Conservation (phyloP, 2,113 vertebrate genomes). For the Gasterosteus nipponicus region DNA sequence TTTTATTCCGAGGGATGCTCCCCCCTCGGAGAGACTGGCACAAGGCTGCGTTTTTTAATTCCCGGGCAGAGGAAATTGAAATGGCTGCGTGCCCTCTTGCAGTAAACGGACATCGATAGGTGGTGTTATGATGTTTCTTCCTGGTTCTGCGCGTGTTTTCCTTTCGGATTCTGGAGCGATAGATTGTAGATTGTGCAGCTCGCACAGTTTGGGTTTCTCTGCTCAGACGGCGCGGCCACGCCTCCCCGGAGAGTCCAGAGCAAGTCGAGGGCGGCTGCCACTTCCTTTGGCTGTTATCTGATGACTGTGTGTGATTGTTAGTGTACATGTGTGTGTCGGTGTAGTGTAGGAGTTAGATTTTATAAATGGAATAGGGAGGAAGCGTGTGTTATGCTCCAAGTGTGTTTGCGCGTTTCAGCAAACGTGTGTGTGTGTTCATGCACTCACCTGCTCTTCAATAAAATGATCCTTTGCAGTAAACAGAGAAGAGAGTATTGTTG, state of each 20-base stretch:
- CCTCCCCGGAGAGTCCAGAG: slow-evolving; percentile 72
- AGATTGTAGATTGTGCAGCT: slow-evolving; percentile 44
- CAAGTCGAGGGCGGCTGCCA: slow-evolving; percentile 70
- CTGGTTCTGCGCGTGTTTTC: slow-evolving; percentile 30
- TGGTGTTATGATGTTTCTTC: slow-evolving; percentile 11
- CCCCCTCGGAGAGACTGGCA: slow-evolving; percentile 9
- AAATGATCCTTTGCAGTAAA: slow-evolving; percentile 6
- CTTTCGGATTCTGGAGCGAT: slow-evolving; percentile 46
- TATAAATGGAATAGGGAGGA: slow-evolving; percentile 47
- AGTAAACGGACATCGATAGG: slow-evolving; percentile 28
- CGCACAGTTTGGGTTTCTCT: slow-evolving; percentile 58
- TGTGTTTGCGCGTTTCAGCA: slow-evolving; percentile 6
- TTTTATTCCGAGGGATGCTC: slow-evolving; percentile 10
- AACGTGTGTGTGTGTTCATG: background rate
- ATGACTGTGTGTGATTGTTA: slow-evolving; percentile 56
- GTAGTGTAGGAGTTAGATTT: slow-evolving; percentile 56
- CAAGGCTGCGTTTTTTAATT: slow-evolving; percentile 41
- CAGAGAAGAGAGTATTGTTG: slow-evolving; percentile 13
- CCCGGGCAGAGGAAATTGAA: slow-evolving; percentile 1
- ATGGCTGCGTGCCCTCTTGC: background rate
- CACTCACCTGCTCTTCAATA: slow-evolving; percentile 9
- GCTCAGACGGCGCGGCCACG: slow-evolving; percentile 66
- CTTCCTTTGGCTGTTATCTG: slow-evolving; percentile 77
- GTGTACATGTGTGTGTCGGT: slow-evolving; percentile 19
- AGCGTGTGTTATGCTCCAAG: slow-evolving; percentile 18